Conservation (phyloP, 2,797 vertebrate genomes). For the Notolepis coatsorum region DNA sequence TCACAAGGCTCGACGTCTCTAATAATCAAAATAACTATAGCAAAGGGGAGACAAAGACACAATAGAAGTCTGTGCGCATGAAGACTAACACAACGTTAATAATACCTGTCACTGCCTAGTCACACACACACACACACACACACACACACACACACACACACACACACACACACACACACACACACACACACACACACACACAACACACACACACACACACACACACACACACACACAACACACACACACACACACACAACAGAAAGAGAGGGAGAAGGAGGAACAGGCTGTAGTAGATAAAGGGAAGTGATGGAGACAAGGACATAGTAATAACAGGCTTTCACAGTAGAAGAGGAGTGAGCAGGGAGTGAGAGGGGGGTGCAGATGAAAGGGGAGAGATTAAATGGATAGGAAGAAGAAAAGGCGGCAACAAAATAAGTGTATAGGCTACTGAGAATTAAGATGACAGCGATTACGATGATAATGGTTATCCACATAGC, state of each 20-base stretch:
- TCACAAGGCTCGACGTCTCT: conserved; percentile 9
- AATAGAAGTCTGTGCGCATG: background rate
- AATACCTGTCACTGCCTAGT: background rate
- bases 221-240: background rate
- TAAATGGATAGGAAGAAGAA: conserved; percentile 12
- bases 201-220: background rate
- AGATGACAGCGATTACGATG: conserved; percentile 47
- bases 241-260: background rate
- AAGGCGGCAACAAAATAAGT: background rate
- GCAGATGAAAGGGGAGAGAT: conserved; percentile 35
- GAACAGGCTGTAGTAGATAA: background rate
- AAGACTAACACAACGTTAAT: conserved; percentile 17
- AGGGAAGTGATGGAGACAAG: background rate
- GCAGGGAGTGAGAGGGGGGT: conserved; percentile 12
- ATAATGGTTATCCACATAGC: conserved; percentile 50
- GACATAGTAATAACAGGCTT: conserved; percentile 45
- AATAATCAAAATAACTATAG: conserved; percentile 14
- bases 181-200: background rate
- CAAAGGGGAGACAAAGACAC: conserved; percentile 20
- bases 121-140: conserved; percentile 1
- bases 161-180: conserved; percentile 5
- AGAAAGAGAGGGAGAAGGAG: background rate
- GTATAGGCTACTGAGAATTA: no score
- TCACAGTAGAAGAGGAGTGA: conserved; percentile 12
- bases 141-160: background rate